These are phyloP conservation scores for Mugil cephalus DNA, from an alignment of 2,113 vertebrate species.

Conservation along the genomic window DNA sequence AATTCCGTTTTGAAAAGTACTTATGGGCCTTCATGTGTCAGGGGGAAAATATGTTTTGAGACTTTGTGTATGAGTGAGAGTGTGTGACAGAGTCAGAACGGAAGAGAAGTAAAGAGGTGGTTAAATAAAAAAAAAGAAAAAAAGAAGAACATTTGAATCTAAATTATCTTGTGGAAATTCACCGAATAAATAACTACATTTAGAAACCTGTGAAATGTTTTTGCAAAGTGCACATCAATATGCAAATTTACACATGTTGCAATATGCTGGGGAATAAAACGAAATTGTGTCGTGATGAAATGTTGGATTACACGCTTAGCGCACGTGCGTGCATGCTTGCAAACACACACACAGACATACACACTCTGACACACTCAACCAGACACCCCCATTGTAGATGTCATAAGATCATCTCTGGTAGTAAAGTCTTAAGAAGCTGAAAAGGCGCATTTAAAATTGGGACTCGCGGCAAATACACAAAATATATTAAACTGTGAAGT, in stretches of 20 bases:
- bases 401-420: slow-evolving; percentile 20
- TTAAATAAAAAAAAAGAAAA: background rate
- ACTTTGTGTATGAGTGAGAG: slow-evolving; percentile 27
- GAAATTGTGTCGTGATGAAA: slow-evolving; percentile 49
- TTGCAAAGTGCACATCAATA: background rate
- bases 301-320: slow-evolving; percentile 20
- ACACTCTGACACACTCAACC: slow-evolving; percentile 20
- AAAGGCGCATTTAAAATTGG: background rate
- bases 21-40: background rate
- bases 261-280: slow-evolving; percentile 1
- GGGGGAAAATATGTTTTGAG: background rate
- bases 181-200: slow-evolving; percentile 2
- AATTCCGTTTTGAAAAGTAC: background rate
- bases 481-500: no score
- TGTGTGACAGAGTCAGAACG: background rate
- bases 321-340: slow-evolving; percentile 30
- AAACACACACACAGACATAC: slow-evolving; percentile 26
- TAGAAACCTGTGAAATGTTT: background rate
- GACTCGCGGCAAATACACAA: no score
- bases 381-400: slow-evolving; percentile 37
- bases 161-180: background rate
- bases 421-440: slow-evolving; percentile 33
- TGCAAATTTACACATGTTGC: slow-evolving; percentile 18
- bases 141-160: background rate
- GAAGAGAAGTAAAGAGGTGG: background rate